Percentiles rank a stretch among this genome's conserved stretches.
Evolutionary conservation across 2,888 invertebrate species (phyloP).

Genomic region (Callinectes sapidus): DNA sequence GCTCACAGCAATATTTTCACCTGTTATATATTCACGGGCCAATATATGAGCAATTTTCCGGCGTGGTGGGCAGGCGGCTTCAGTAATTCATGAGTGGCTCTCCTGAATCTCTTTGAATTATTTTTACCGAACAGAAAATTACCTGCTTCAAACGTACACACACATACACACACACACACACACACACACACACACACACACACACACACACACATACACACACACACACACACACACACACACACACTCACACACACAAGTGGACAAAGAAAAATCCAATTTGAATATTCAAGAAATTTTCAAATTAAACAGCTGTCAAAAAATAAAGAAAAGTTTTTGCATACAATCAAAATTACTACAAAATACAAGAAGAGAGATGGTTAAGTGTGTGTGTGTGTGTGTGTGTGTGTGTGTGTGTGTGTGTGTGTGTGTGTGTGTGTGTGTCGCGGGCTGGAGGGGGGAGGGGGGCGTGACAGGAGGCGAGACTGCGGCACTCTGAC

Average conservation of each 20-base stretch:
- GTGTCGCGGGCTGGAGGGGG: no score
- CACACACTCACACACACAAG: background rate
- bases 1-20: constrained; percentile 30
- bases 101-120: constrained; percentile 21
- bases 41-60: constrained; percentile 37
- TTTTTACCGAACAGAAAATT: constrained; percentile 20
- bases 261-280: background rate
- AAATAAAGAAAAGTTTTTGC: background rate
- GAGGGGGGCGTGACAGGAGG: no score
- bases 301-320: background rate
- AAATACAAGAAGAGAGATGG: background rate
- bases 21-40: constrained; percentile 36
- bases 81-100: constrained; percentile 31
- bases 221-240: constrained; percentile 32
- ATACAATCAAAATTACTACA: background rate
- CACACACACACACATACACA: constrained; percentile 37
- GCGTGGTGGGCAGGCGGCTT: constrained; percentile 21
- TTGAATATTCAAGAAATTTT: background rate
- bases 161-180: background rate
- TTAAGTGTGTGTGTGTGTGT: background rate
- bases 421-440: no score
- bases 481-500: no score
- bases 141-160: background rate
- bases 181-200: constrained; percentile 33
- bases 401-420: no score